Evolutionary conservation across 2,797 vertebrate species (phyloP).

Genomic region (Leuciscus waleckii): DNA sequence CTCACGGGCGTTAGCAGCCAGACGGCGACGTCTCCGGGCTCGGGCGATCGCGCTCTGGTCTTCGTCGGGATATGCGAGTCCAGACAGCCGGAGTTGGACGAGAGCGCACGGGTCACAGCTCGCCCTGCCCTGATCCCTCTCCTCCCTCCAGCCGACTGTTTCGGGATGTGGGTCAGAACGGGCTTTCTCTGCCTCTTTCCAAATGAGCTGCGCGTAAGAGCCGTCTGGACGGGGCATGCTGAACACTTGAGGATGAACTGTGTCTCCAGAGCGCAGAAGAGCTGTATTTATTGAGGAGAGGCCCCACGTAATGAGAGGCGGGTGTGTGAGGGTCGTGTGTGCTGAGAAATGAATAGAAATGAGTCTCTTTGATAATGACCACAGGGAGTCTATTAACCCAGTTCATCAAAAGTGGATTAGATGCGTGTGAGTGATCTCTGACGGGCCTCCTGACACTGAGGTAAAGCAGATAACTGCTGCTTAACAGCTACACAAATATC

Average conservation of each 20-base stretch:
- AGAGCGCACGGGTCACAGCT: slow-evolving; percentile 65
- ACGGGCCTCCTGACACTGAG: slow-evolving; percentile 37
- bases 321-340: slow-evolving; percentile 75
- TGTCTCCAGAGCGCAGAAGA: slow-evolving; percentile 44
- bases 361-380: slow-evolving; percentile 66
- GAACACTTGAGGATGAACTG: slow-evolving; percentile 52
- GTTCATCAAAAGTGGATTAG: slow-evolving; percentile 86
- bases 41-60: slow-evolving; percentile 64
- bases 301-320: slow-evolving; percentile 65
- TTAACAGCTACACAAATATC: background rate
- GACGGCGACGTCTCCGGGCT: slow-evolving; percentile 71
- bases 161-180: background rate
- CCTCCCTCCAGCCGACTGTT: slow-evolving; percentile 56
- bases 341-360: slow-evolving; percentile 70
- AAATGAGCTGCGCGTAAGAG: slow-evolving; percentile 64
- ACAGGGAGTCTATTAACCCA: slow-evolving; percentile 75
- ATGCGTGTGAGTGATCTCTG: slow-evolving; percentile 72
- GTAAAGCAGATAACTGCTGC: slow-evolving; percentile 23
- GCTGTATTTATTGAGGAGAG: slow-evolving; percentile 72
- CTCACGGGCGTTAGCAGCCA: slow-evolving; percentile 84
- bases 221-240: slow-evolving; percentile 64
- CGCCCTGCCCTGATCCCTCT: slow-evolving; percentile 33
- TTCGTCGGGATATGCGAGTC: slow-evolving; percentile 66
- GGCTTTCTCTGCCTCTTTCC: slow-evolving; percentile 47
- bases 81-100: slow-evolving; percentile 69